Evolutionary conservation across 92 coral and sea anemone genomes (phyloP).

Genomic region (Porites evermanni): DNA sequence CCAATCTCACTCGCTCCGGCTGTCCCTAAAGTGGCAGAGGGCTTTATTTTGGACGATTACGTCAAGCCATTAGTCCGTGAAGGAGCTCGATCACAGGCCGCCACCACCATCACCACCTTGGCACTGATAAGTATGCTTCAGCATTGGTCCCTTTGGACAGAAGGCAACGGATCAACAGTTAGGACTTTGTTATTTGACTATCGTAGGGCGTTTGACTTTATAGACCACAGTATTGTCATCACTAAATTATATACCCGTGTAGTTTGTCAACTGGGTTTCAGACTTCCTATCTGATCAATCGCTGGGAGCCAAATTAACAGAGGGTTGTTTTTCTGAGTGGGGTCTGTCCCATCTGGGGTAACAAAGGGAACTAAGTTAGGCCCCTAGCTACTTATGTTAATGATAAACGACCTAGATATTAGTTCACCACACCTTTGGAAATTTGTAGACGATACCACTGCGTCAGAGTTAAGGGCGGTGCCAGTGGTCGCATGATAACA

Average conservation of each 20-base stretch:
- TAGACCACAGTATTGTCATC: constrained; percentile 14
- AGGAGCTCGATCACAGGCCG: background rate
- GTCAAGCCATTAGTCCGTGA: background rate
- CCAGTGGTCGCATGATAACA: background rate
- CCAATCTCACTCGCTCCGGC: constrained; percentile 9
- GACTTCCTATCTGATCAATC: background rate
- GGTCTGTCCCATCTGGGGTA: background rate
- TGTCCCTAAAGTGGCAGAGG: background rate
- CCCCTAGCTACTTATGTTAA: background rate
- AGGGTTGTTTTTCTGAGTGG: constrained; percentile 1
- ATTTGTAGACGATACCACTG: background rate
- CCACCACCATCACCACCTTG: background rate
- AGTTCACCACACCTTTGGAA: background rate
- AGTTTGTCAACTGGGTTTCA: background rate
- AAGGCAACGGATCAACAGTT: background rate
- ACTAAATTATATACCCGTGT: background rate
- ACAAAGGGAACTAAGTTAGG: constrained; percentile 1
- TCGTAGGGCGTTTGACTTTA: constrained; percentile 6
- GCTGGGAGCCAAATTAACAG: background rate
- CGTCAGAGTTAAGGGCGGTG: background rate
- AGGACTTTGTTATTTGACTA: too few species aligned
- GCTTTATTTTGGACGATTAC: background rate
- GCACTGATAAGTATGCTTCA: background rate
- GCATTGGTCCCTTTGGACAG: constrained; percentile 7
- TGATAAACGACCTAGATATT: background rate